Evolutionary conservation across 2,113 vertebrate genomes (phyloP).

Genomic region (Heterotis niloticus): DNA sequence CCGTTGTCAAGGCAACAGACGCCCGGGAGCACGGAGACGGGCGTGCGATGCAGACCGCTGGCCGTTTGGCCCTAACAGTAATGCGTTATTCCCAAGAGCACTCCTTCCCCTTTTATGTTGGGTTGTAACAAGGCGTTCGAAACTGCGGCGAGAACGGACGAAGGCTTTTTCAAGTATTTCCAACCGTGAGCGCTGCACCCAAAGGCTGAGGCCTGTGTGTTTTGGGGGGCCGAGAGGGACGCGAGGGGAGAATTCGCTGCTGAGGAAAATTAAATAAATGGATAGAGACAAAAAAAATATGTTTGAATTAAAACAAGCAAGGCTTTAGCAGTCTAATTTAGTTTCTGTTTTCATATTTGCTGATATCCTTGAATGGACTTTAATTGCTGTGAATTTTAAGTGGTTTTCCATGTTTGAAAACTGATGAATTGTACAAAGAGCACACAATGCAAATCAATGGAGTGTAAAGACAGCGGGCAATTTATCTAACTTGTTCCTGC

Average conservation of each 20-base stretch:
- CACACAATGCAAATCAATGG: constrained; percentile 82
- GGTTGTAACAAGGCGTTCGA: neutral
- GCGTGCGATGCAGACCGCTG: no score
- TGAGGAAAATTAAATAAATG: neutral
- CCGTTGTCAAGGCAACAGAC: no score
- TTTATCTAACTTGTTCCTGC: constrained; percentile 67
- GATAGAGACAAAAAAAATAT: constrained; percentile 4
- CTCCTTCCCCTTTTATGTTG: neutral
- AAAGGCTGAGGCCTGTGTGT: neutral
- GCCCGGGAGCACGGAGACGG: neutral
- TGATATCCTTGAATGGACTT: constrained; percentile 75
- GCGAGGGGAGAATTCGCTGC: no score
- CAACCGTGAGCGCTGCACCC: constrained; percentile 4
- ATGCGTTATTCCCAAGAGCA: neutral
- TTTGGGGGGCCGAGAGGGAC: neutral
- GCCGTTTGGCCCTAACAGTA: neutral
- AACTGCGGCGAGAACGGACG: neutral
- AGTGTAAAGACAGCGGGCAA: constrained; percentile 73
- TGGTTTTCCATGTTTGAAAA: constrained; percentile 83
- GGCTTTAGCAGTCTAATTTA: constrained; percentile 69
- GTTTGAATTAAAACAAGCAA: constrained; percentile 27
- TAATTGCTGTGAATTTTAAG: constrained; percentile 82
- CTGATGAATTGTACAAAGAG: constrained; percentile 82
- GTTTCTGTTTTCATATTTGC: constrained; percentile 64
- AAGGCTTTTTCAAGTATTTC: constrained; percentile 4